These are phyloP conservation scores for Diabrotica virgifera DNA, from an alignment of 1,140 invertebrate genomes.

Conservation along the genomic window DNA sequence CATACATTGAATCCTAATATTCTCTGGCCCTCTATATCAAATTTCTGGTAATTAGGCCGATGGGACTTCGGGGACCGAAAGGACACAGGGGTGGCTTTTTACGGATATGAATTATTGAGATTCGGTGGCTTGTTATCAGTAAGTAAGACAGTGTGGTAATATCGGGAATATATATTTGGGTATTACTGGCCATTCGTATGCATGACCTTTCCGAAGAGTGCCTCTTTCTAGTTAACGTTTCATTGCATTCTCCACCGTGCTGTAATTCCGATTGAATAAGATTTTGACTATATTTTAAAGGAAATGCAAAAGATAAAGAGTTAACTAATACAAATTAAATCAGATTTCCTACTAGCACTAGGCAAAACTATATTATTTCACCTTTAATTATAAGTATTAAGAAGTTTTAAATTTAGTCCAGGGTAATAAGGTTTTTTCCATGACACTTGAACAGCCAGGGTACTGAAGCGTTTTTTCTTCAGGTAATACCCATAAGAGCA, in stretches of 20 bases:
- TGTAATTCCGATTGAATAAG: neutral
- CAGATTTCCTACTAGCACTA: too few relatives aligned
- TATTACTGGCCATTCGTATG: constrained; percentile 42
- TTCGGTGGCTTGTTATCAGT: constrained; percentile 30
- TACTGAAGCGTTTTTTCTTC: too few relatives aligned
- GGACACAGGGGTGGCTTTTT: constrained; percentile 18
- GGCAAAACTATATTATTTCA: too few relatives aligned
- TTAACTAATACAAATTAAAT: too few relatives aligned
- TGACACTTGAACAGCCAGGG: too few relatives aligned
- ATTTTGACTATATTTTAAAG: too few relatives aligned
- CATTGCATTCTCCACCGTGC: neutral
- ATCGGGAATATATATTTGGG: constrained; percentile 39
- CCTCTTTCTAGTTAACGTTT: constrained; percentile 22
- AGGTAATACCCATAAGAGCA: too few relatives aligned
- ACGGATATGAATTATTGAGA: constrained; percentile 31
- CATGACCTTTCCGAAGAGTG: constrained; percentile 28
- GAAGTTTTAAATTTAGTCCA: too few relatives aligned
- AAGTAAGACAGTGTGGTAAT: constrained; percentile 38
- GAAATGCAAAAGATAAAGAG: too few relatives aligned
- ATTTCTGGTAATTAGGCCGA: constrained; percentile 6
- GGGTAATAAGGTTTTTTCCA: too few relatives aligned
- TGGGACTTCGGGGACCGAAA: neutral
- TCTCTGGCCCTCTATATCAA: constrained; percentile 5
- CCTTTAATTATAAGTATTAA: too few relatives aligned
- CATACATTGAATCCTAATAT: constrained; percentile 13